Base-by-base conservation (phyloP, 92 coral and sea anemone species). In the Heteractis magnifica region DNA sequence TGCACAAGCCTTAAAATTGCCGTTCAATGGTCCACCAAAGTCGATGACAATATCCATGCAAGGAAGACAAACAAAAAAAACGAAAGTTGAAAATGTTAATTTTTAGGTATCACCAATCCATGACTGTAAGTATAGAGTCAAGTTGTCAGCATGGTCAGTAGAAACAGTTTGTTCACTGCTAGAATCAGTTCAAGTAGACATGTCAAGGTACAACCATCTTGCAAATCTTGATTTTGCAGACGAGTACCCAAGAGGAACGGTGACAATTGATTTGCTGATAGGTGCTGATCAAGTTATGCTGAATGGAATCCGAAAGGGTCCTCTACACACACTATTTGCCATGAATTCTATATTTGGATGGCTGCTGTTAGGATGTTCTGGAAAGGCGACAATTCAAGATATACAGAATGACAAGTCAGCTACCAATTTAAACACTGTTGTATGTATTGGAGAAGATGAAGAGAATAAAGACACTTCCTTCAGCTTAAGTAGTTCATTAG, bases 81-180 rank as follows among this genome's bases (percentile, higher is more conserved):
- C 68, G 16, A 60, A 60, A 16, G 68, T 2, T 16, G 19, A 60
- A 1, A 60, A 60, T 0, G 68, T 60, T 5, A 12, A 16, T 5
- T 60, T 60, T 16, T 23, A 60, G 58, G 10, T 53, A 60, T 60
- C 14, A 60, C 0, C 68, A 5, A 12, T 16, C 16, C 15, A 9
- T 12, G 14, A 16, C 68, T 34, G 44, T 34, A 60, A 60, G 6
- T 4, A 60, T 5, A 60, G 16, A 60, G 14, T 76, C 59, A 76
- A 51, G 6, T 13, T 76, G 4, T 53, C 70, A 48, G 88, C 85
- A 44, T 88, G 90, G 84, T 16, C 87, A 4, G 86, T 87, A 13
- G 70, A 65, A 49, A 87, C 21, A 8, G 77, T 76, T 1, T 82
- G 90, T 21, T 49, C 90, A 4, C 90, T 74, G 0, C 51, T 44